phyloP scores from a whole-genome alignment of 2,797 vertebrate genomes.

The Austrolebias charrua region DNA sequence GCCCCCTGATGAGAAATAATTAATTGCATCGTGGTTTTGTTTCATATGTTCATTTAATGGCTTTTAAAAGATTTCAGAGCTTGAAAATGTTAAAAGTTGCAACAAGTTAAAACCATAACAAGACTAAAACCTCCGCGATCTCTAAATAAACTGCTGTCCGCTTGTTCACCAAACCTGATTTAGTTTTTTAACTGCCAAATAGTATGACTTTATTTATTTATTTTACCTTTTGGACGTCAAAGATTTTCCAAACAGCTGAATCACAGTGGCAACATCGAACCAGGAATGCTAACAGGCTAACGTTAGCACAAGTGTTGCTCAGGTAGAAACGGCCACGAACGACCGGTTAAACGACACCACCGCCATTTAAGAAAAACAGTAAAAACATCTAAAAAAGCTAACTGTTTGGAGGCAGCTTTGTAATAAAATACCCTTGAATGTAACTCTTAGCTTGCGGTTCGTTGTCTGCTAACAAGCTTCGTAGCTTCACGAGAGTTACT shows the following conservation, averaged over 20 bases:
- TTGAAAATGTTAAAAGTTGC: background rate
- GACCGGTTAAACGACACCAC: background rate
- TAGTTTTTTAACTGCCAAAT: background rate
- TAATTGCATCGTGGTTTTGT: conserved; percentile 2
- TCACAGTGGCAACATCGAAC: conserved; percentile 22
- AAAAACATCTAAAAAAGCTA: accelerated
- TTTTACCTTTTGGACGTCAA: conserved; percentile 47
- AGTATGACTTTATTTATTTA: conserved; percentile 21
- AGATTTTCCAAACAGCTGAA: conserved; percentile 18
- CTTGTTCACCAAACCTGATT: accelerated
- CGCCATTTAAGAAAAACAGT: conserved; percentile 18
- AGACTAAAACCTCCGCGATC: accelerated
- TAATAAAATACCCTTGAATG: accelerated
- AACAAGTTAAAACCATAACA: background rate
- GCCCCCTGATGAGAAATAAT: conserved; percentile 47
- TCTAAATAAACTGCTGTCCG: no score
- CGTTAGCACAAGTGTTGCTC: conserved; percentile 41
- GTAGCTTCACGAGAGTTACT: conserved; percentile 33
- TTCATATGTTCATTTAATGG: background rate
- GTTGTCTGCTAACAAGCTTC: conserved; percentile 40
- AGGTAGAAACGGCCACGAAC: conserved; percentile 26
- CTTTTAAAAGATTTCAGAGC: conserved; percentile 11
- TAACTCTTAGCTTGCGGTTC: background rate
- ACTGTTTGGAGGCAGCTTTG: accelerated
- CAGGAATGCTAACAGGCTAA: conserved; percentile 44